Evolutionary conservation across 2,113 vertebrate species (phyloP), one percentile per base, ranked within the genome.

Genomic region (Centrocercus urophasianus): DNA sequence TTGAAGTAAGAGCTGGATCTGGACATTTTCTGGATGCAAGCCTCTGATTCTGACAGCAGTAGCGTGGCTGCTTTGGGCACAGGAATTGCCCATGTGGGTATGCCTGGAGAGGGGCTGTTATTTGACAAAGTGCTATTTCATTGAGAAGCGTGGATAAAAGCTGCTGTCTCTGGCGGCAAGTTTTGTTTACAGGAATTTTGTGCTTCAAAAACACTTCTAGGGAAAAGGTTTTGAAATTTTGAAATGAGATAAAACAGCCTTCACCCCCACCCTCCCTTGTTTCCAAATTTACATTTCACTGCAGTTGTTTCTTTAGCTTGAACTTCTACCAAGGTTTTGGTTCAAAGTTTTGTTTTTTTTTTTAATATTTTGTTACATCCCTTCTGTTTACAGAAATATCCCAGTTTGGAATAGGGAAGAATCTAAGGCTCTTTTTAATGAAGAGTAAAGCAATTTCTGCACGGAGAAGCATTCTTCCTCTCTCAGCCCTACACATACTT

Each of bases 61-160:
- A 3, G 3, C 0, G 1, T 2, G 75, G 5, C 13, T 13, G 1
- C 1, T 52, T 38, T 4, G 32, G 34, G 74, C 34, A 50, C n/a
- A 73, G 48, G 88, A 83, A 59, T 11, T 21, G 24, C 32, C 47
- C 43, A 52, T 52, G 6, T 10, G 78, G 77, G 69, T 90, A 6
- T 17, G 11, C 45, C 19, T 42, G 52, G 71, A 34, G 50, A 69
- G 57, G 32, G 2, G 1, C 24, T 83, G 77, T 64, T 19, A 28
- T 70, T 59, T 3, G 2, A 8, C 21, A 7, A 74, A 50, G 21
- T 40, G 10, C 52, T 59, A 38, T 28, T 92, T 83, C 20, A 3
- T 4, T 75, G 47, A 43, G 60, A 96, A 92, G 74, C 4, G 8
- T 50, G 63, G 27, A n/a, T 54, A 48, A 48, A 63, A 66, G 54